Evolutionary conservation across 2,113 vertebrate genomes (phyloP), one percentile per base, ranked within the genome.

Genomic region (Dromiciops gliroides): DNA sequence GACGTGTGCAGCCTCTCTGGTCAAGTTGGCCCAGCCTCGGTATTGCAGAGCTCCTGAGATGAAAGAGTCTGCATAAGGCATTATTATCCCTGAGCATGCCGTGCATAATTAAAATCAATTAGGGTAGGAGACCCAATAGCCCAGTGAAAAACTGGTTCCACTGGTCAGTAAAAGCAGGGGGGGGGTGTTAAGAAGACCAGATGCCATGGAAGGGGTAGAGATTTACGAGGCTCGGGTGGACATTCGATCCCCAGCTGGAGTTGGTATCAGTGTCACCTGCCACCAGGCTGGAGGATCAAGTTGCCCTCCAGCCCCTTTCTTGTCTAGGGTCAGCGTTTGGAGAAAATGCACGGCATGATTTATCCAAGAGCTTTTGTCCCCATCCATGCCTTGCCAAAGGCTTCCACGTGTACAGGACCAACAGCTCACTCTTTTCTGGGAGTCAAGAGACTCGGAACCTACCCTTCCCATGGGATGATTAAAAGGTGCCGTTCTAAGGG

Each of bases 71-170:
- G 60, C 56, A 23, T 26, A 44, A 49, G 8, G 48, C 51, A 0
- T 95, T 51, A 92, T 96, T 92, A 94, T 48, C 94, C 91, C 48
- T 90, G 22, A 26, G 89, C 92, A 22, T 44, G 75, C 47, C 56
- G 25, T 89, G 25, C 50, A 0, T 94, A 94, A 95, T 97, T 94
- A 96, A 83, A 90, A 90, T 48, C 92, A 91, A 8, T 92, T 48
- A 22, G 28, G 37, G 44, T 91, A 88, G 75, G 37, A 37, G 94
- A 96, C 50, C 50, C 7, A 12, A 83, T 52, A 92, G 89, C 31
- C 92, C 89, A 50, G 67, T 95, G 93, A 94, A 83, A 49, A 96
- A 90, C 95, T 94, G 95, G 96, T 93, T 92, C 7, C 25, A 47
- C 94, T 90, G 92, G 93, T 90, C 95, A 47, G 90, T 90, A 51